phyloP scores from a whole-genome alignment of 2,888 invertebrate species.

The Pherbina coryleti region DNA sequence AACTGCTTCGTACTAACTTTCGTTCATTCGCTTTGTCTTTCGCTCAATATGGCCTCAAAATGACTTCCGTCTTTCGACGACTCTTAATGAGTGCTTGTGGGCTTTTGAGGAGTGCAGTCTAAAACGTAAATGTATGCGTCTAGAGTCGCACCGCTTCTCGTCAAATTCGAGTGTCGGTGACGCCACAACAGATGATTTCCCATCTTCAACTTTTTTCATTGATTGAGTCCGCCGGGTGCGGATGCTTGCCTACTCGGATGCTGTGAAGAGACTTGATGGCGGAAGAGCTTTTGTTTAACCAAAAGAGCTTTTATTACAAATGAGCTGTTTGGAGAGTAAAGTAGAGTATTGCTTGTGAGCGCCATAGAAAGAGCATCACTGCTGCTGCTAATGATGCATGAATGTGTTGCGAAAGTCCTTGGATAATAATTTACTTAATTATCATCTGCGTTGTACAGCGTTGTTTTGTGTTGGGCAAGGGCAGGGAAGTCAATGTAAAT shows the following conservation, averaged over 20 bases:
- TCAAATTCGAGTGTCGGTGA: neutral
- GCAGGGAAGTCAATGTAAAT: neutral
- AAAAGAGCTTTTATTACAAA: no score
- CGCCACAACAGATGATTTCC: neutral
- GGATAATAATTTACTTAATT: constrained; percentile 54
- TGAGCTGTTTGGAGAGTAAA: neutral
- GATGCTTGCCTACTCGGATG: neutral
- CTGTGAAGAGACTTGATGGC: neutral
- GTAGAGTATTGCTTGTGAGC: neutral
- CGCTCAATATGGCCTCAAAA: constrained; percentile 23
- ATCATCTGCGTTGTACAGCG: constrained; percentile 33
- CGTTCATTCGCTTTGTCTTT: neutral
- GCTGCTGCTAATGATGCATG: constrained; percentile 22
- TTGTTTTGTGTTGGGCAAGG: constrained; percentile 19
- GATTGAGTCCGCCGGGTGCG: neutral
- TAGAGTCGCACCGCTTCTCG: neutral
- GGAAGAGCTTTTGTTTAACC: neutral
- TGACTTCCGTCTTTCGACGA: constrained; percentile 6
- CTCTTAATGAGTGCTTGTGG: neutral
- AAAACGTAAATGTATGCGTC: neutral
- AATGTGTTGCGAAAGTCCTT: constrained; percentile 50
- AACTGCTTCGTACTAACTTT: no score
- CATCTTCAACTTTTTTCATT: neutral
- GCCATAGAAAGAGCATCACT: neutral
- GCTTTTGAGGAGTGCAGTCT: neutral